Evolutionary conservation across 2,113 vertebrate species (phyloP).

Genomic region (Atrichornis clamosus): DNA sequence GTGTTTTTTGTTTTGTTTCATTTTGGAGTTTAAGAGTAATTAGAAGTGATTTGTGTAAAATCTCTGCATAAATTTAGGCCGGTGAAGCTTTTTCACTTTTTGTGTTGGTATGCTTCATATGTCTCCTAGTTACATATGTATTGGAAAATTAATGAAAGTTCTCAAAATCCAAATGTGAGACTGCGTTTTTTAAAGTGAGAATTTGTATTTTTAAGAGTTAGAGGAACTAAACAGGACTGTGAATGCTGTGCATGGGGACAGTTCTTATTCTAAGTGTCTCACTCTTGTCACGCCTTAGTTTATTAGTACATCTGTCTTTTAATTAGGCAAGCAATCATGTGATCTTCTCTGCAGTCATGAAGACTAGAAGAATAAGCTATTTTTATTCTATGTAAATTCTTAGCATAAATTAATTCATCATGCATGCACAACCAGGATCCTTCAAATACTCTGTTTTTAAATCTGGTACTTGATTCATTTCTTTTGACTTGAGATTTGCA

Average conservation of each 20-base stretch:
- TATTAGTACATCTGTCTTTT: slow-evolving; percentile 42
- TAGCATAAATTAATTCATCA: slow-evolving; percentile 25
- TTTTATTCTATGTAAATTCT: slow-evolving; percentile 25
- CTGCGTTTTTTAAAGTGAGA: neutral
- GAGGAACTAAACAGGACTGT: neutral
- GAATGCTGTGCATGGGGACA: neutral
- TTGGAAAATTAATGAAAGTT: neutral
- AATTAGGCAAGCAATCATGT: slow-evolving; percentile 33
- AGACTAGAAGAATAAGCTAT: slow-evolving; percentile 26
- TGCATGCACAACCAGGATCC: neutral
- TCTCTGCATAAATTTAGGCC: neutral
- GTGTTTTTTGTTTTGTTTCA: neutral
- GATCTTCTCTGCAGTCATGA: neutral
- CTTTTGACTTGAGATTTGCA: neutral
- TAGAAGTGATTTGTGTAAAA: neutral
- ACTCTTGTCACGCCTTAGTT: slow-evolving; percentile 19
- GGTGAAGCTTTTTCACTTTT: neutral
- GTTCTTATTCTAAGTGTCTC: neutral
- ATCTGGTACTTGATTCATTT: neutral
- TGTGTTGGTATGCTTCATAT: neutral
- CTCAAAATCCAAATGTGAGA: neutral
- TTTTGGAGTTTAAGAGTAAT: neutral
- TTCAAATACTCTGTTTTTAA: neutral
- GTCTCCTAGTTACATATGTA: neutral
- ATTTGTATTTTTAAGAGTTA: neutral